Conservation (phyloP, 2,888 invertebrate genomes). For the Melinaea marsaeus region DNA sequence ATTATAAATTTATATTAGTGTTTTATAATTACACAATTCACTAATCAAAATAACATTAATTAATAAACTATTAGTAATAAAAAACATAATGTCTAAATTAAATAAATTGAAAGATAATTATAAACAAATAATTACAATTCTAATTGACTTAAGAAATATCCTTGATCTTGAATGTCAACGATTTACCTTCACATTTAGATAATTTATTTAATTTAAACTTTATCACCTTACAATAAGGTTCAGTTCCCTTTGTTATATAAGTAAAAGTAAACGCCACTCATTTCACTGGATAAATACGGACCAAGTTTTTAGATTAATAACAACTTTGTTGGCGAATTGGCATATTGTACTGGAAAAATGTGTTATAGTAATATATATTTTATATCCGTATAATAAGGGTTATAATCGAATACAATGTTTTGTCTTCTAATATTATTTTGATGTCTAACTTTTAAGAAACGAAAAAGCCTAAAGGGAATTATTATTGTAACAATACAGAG, state of each 20-base stretch:
- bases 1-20: no score
- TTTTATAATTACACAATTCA: no score
- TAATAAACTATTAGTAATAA: not conserved
- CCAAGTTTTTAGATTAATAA: constrained; percentile 8
- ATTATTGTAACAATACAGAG: constrained; percentile 4
- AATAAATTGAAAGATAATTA: constrained; percentile 21
- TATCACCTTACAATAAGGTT: rapidly evolving
- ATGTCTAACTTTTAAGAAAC: constrained; percentile 1
- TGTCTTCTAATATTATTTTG: not conserved
- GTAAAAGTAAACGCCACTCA: constrained; percentile 27
- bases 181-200: constrained; percentile 28
- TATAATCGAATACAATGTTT: not conserved
- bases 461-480: constrained; percentile 6
- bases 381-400: not conserved
- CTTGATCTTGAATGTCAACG: constrained; percentile 45
- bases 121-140: constrained; percentile 20
- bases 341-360: not conserved
- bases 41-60: not conserved
- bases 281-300: constrained; percentile 26
- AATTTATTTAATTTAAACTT: constrained; percentile 9
- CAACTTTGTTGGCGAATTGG: constrained; percentile 1
- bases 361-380: not conserved
- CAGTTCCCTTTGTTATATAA: constrained; percentile 11
- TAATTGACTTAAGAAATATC: constrained; percentile 31
- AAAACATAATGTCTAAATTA: constrained; percentile 10